Evolutionary conservation across 2,113 vertebrate species (phyloP), one percentile per base, ranked within the genome.

Genomic region (Anguilla japonica): DNA sequence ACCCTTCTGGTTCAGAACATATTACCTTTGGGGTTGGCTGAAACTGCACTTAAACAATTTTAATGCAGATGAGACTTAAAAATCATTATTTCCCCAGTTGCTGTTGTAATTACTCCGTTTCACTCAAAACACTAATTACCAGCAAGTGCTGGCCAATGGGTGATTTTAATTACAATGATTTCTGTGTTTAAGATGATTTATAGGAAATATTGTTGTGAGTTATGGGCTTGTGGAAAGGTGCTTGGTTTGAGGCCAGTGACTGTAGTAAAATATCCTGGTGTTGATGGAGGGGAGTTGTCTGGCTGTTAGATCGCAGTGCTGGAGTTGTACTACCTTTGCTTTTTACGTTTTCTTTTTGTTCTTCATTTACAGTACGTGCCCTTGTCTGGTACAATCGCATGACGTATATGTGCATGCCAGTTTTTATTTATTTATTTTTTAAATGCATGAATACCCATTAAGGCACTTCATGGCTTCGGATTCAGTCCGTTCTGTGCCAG

Each of bases 91-190:
- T 87, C 86, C 71, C 63, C 46, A 57, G 75, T 87, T 78, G 67
- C 53, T 87, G 71, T 82, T 83, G 71, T 87, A 87, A 87, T 87
- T 83, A 84, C 86, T 79, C 67, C 16, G 40, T 78, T 78, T 63
- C 75, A 83, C 78, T 87, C 41, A 87, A 87, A 87, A 41, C 78
- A 41, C 83, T 87, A 87, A 87, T 87, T 84, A 84, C 83, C 78
- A 15, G 75, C 83, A 80, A 16, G 75, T 79, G 16, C 43, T 41
- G 82, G 41, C 83, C 78, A 84, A 84, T 87, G 83, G 83, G 79
- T 67, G 83, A 80, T 87, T 87, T 87, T 87, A 63, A 87, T 87
- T 87, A 81, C n/a, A 84, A 84, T 79, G 26, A 20, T 43, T 29
- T 78, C 11, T 84, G 53, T 81, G 60, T 60, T 84, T 84, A 81